Conservation (phyloP, 2,797 vertebrate species). For the Knipowitschia caucasica region DNA sequence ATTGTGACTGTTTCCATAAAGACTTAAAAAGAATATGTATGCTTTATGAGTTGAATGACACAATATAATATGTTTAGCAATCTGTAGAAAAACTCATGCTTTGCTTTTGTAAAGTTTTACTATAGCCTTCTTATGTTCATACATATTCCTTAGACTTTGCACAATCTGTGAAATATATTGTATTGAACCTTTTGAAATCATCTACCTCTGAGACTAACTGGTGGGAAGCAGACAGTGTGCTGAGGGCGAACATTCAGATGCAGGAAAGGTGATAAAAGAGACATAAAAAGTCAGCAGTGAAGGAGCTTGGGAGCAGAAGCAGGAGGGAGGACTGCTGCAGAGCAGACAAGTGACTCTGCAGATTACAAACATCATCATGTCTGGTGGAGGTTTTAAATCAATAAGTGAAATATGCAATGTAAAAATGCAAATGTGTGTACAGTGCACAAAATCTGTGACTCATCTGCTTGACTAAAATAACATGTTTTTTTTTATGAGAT, state of each 20-base stretch:
- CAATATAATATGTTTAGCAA: no score
- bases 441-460: neutral
- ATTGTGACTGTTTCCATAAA: no score
- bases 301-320: constrained; percentile 43
- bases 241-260: constrained; percentile 39
- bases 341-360: constrained; percentile 57
- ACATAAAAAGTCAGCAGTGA: constrained; percentile 38
- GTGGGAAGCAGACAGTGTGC: constrained; percentile 13
- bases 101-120: no score
- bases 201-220: constrained; percentile 17
- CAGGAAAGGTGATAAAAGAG: constrained; percentile 42
- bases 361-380: constrained; percentile 50
- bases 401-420: constrained; percentile 12
- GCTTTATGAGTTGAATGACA: no score
- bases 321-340: constrained; percentile 50
- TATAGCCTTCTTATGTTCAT: no score
- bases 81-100: no score
- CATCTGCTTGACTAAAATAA: neutral
- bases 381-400: constrained; percentile 20
- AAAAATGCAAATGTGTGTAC: neutral
- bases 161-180: neutral
- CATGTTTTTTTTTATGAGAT: neutral
- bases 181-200: neutral
- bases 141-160: no score
- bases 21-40: no score